A percentile compares a stretch with the other conserved stretches of the same genome.
Evolutionary conservation across 2,888 invertebrate species (phyloP).

Genomic region (Caenorhabditis becei): DNA sequence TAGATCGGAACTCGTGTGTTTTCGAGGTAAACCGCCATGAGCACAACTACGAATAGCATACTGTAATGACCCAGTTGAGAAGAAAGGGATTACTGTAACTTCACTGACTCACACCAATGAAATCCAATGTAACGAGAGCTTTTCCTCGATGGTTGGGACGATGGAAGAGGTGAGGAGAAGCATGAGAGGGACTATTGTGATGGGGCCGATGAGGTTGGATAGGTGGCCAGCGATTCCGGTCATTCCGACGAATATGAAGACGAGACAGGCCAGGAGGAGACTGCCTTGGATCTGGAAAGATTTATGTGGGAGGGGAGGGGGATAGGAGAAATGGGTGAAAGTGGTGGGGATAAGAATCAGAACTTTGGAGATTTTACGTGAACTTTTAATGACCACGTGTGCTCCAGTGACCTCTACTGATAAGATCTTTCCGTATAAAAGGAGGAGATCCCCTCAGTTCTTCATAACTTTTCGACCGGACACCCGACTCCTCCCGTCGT

Average conservation of each 20-base stretch:
- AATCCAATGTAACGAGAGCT: slow-evolving; percentile 76
- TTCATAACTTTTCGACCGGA: no score
- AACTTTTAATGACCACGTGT: no score
- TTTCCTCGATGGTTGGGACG: slow-evolving; percentile 76
- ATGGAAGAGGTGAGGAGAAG: slow-evolving; percentile 73
- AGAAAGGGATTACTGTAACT: neutral
- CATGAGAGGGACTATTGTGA: slow-evolving; percentile 79
- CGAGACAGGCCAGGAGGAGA: slow-evolving; percentile 73
- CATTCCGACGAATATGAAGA: slow-evolving; percentile 75
- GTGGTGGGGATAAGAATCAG: no score
- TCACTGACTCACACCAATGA: slow-evolving; percentile 72
- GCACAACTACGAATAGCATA: slow-evolving; percentile 69
- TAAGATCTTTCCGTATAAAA: no score
- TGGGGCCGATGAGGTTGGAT: slow-evolving; percentile 76
- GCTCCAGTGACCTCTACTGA: no score
- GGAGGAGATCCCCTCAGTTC: no score
- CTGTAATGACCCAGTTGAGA: slow-evolving; percentile 59
- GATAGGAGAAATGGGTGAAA: no score
- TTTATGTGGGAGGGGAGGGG: no score
- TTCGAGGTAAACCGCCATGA: slow-evolving; percentile 75
- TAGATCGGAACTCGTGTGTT: slow-evolving; percentile 73
- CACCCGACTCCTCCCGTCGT: no score
- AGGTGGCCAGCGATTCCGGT: slow-evolving; percentile 77
- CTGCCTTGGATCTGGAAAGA: slow-evolving; percentile 78
- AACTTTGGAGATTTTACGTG: no score